Base-by-base conservation (phyloP, 2,888 invertebrate genomes). In the Eupeodes latifasciatus region DNA sequence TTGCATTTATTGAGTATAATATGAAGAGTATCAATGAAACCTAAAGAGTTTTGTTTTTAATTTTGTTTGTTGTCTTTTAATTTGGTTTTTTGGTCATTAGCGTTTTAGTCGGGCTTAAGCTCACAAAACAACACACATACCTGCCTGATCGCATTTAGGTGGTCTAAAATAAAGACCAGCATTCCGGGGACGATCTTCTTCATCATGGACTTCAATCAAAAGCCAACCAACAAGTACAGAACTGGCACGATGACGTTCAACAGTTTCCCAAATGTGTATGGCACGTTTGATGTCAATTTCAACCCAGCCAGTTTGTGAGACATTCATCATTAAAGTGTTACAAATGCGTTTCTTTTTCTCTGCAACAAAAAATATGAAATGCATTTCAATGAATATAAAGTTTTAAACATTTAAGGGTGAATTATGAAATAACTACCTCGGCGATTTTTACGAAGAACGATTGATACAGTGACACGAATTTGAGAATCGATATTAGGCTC, bases 141-240 rank as follows among this genome's bases (percentile, higher is more conserved):
- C 92, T 93, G 93, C 93, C 93, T 93, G 92, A 88, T 93, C 93
- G 88, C 93, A 93, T 90, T 92, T 92, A 84, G 93, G 93, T 87
- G 93, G 93, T 87, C 91, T 91, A 78, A 93, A 93, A 90, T 91
- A 93, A 16, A 91, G 91, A 16, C 93, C 93, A 51, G 93, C 92
- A 89, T 92, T 91, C 55, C 93, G 83, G 27, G 92, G 93, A 76
- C 92, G 92, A 83, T 93, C 93, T 87, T 93, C 93, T 74, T 93
- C 93, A 55, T 93, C 93, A 78, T 93, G 93, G 36, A 93, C 93
- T 90, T 93, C 93, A 76, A 93, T 92, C 91, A 93, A 91, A 27
- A 93, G 89, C 89, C 91, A 91, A 5, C 93, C 93, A n/a, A 93
- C 91, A n/a, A 92, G 89, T 16, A 93, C 91, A 11, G 91, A 89